Percentiles rank a stretch among this genome's conserved stretches.
Evolutionary conservation across 2,888 invertebrate species (phyloP).

Genomic region (Dryobota labecula): DNA sequence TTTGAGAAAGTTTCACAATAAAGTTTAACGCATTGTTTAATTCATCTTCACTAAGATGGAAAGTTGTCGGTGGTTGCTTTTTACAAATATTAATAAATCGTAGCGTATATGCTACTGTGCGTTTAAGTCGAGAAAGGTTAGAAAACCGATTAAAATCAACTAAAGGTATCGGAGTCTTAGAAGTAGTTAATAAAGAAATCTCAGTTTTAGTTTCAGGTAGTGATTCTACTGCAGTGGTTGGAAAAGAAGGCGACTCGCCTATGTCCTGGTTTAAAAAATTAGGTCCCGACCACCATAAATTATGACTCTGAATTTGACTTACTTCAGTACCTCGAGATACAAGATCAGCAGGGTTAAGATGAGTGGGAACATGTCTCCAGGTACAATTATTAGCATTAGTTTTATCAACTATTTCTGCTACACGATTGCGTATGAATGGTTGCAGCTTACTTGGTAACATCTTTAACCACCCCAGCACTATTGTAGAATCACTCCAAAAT

Average conservation of each 20-base stretch:
- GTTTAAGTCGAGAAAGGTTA: constrained; percentile 26
- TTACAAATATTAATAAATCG: constrained; percentile 25
- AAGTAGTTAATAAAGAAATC: background rate
- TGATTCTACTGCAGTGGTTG: background rate
- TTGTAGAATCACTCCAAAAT: constrained; percentile 23
- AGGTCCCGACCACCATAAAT: constrained; percentile 16
- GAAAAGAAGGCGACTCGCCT: background rate
- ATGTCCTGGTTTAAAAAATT: background rate
- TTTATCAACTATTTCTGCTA: constrained; percentile 17
- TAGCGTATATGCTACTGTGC: constrained; percentile 12
- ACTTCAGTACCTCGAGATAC: constrained; percentile 17
- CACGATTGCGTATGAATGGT: constrained; percentile 19
- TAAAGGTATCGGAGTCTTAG: background rate
- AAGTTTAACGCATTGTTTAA: background rate
- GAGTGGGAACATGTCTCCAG: constrained; percentile 18
- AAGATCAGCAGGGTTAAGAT: constrained; percentile 23
- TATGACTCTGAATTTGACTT: background rate
- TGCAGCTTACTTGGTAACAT: constrained; percentile 20
- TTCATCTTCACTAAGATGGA: background rate
- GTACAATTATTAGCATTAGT: background rate
- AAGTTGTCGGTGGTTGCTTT: background rate
- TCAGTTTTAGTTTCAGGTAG: background rate
- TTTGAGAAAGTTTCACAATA: constrained; percentile 5
- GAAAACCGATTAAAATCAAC: constrained; percentile 20
- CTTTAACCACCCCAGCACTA: too few relatives aligned